Base-by-base conservation (phyloP, 2,888 invertebrate species). In the Heliconius erato region DNA sequence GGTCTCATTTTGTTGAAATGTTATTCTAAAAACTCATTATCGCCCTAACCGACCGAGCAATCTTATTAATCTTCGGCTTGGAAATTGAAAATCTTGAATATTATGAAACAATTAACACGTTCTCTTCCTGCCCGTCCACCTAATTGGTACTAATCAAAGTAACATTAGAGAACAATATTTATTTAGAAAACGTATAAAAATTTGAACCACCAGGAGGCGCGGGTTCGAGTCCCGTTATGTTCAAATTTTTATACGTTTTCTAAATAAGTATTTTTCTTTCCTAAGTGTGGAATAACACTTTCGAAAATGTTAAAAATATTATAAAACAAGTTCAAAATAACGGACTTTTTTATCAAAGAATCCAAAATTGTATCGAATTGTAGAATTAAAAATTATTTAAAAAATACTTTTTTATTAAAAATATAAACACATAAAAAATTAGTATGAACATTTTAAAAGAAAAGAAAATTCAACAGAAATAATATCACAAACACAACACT, bases 11-110 rank as follows among this genome's bases (percentile, higher is more conserved):
- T 91, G 87, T 89, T 91, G 92, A 94, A 94, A 93, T 93, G 93
- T 91, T 93, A 92, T 91, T 91, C 91, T 90, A 91, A 91, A 94
- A 94, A 94, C 93, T 95, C 94, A 95, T 95, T 95, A 95, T 92
- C 92, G 90, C 91, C 91, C 91, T 92, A 94, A 92, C 93, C 92
- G 89, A 91, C 92, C 91, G 91, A 92, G 93, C 93, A 92, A 94
- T 94, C 94, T 93, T 80, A 82, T 81, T 84, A 84, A 81, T 81
- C 79, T 79, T 71, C 63, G 59, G 54, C 74, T 79, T 91, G 92
- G 90, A 94, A 94, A 95, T 94, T 93, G 92, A 93, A 94, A 95
- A 93, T 94, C 92, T 92, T 90, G 92, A 94, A 94, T 93, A 93
- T 93, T 91, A 91, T 89, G 89, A 88, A 89, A 90, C 89, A 90